phyloP scores from a whole-genome alignment of 2,888 invertebrate genomes.

The Ecdyonurus torrentis region DNA sequence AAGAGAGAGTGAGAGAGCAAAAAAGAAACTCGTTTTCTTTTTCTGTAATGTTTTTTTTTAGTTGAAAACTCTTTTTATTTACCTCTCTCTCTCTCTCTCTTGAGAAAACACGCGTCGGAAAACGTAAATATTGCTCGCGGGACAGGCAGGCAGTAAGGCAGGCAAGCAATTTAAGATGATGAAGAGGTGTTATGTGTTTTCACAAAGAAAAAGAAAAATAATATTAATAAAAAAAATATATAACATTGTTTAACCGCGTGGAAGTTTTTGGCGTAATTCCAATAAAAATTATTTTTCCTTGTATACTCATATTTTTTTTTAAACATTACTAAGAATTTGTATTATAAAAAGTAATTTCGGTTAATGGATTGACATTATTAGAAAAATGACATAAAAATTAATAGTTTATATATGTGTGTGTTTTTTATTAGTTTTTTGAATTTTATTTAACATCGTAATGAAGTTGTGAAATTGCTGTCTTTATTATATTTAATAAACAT shows the following conservation, averaged over 20 bases:
- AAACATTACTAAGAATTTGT: too few species aligned
- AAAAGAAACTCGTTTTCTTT: constrained; percentile 6
- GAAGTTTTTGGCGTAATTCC: background rate
- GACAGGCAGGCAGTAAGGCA: background rate
- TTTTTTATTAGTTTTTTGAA: too few species aligned
- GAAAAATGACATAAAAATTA: too few species aligned
- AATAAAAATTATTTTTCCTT: background rate
- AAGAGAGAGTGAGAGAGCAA: too few species aligned
- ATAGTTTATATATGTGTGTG: too few species aligned
- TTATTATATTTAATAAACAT: too few species aligned
- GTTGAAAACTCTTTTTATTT: constrained; percentile 6
- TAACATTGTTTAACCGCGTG: background rate
- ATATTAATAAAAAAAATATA: background rate
- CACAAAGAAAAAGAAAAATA: background rate
- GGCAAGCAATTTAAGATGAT: background rate
- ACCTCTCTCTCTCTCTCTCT: background rate
- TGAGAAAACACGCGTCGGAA: background rate
- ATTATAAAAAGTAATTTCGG: too few species aligned
- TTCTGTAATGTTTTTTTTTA: constrained; percentile 6
- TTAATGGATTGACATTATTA: too few species aligned
- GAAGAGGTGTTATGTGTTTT: background rate
- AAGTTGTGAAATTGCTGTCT: too few species aligned
- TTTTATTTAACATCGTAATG: too few species aligned
- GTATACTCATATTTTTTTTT: too few species aligned
- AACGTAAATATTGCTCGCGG: background rate